phyloP scores from a whole-genome alignment of 2,113 vertebrate species.

The Neoarius graeffei region DNA sequence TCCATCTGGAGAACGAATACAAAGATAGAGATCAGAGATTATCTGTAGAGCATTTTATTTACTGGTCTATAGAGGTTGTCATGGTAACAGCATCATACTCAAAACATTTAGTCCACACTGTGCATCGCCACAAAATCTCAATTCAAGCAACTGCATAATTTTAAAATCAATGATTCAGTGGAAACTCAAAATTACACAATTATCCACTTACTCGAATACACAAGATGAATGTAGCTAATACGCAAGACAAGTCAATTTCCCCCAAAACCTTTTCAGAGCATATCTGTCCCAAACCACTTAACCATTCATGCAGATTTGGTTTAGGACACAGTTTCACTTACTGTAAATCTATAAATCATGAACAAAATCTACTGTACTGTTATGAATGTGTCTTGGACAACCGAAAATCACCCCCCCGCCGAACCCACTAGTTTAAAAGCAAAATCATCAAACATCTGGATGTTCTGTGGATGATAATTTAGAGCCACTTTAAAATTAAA shows the following conservation, averaged over 20 bases:
- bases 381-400: not conserved
- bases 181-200: not conserved
- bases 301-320: not conserved
- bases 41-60: too few species aligned
- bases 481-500: not conserved
- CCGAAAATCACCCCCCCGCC: not conserved
- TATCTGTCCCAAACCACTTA: not conserved
- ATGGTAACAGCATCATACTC: not conserved
- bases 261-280: not conserved
- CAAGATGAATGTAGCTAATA: not conserved
- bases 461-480: not conserved
- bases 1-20: conserved; percentile 74
- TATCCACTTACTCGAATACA: not conserved
- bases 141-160: not conserved
- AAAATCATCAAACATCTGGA: not conserved
- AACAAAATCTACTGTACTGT: not conserved
- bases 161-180: not conserved
- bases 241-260: not conserved
- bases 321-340: not conserved
- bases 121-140: not conserved
- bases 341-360: too few species aligned
- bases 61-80: not conserved
- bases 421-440: not conserved
- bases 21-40: not conserved
- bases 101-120: not conserved